These are phyloP conservation scores for Pachymerium ferrugineum DNA, from an alignment of 2,888 invertebrate species.

Conservation along the genomic window DNA sequence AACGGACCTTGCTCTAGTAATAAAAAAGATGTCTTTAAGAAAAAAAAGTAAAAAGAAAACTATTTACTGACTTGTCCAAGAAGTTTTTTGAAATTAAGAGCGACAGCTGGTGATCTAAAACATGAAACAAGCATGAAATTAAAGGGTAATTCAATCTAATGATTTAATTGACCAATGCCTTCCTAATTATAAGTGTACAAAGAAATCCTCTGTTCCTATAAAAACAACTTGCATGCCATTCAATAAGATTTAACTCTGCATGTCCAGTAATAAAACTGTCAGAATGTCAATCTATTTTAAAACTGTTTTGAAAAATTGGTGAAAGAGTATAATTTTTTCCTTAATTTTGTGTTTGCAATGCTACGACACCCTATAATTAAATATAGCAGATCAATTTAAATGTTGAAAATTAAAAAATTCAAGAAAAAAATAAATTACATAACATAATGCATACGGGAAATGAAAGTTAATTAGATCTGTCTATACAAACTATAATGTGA, in stretches of 20 bases:
- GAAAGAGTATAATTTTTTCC: too few species aligned
- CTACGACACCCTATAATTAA: too few species aligned
- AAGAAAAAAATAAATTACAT: background rate
- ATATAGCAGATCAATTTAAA: too few species aligned
- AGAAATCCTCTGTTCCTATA: constrained; percentile 19
- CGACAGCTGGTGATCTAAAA: constrained; percentile 24
- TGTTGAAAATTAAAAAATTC: background rate
- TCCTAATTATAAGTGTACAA: background rate
- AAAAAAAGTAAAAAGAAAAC: background rate
- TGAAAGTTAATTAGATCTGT: background rate
- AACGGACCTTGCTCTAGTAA: too few species aligned
- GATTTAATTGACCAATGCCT: constrained; percentile 25
- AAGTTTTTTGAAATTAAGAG: constrained; percentile 1
- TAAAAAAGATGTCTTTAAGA: too few species aligned
- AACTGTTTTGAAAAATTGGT: too few species aligned
- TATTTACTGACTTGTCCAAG: background rate
- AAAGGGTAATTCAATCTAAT: constrained; percentile 23
- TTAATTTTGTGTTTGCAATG: too few species aligned
- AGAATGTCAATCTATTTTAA: too few species aligned
- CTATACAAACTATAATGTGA: background rate
- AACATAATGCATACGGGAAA: background rate
- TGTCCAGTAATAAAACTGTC: too few species aligned
- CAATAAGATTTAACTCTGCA: too few species aligned
- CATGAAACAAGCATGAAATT: constrained; percentile 23
- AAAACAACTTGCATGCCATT: too few species aligned